Percentiles rank a stretch among this genome's conserved stretches.
Conservation (phyloP, 1,140 invertebrate species). For the Ptiloglossa arizonensis region DNA sequence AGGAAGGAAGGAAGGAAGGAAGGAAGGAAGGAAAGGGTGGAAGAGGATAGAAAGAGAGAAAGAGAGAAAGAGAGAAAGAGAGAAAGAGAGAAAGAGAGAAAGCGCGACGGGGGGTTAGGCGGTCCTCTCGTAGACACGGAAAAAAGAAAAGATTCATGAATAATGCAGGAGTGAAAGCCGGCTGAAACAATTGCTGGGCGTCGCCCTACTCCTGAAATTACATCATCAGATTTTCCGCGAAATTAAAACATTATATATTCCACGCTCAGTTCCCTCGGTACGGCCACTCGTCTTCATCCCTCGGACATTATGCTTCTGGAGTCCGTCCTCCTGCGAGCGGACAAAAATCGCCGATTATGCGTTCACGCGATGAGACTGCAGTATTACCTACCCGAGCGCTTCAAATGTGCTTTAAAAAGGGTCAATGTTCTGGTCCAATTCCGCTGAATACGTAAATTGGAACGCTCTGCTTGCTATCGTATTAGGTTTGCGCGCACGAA, state of each 20-base stretch:
- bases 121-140: conserved; percentile 49
- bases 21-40: not conserved
- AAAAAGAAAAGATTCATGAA: conserved; percentile 65
- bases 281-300: conserved; percentile 39
- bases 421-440: conserved; percentile 9
- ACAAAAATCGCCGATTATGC: conserved; percentile 62
- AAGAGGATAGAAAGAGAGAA: not conserved
- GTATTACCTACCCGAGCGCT: not conserved
- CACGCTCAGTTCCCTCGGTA: conserved; percentile 20
- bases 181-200: conserved; percentile 69
- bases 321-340: not conserved
- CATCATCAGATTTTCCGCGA: conserved; percentile 70
- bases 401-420: conserved; percentile 4
- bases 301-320: conserved; percentile 10
- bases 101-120: not conserved
- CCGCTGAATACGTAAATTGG: not conserved
- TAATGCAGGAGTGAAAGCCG: conserved; percentile 68
- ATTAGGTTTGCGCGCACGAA: not conserved
- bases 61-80: conserved; percentile 6
- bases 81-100: not conserved
- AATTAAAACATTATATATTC: conserved; percentile 70
- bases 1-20: not conserved
- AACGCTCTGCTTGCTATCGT: not conserved
- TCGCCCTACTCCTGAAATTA: conserved; percentile 69
- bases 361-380: conserved; percentile 40